phyloP scores from a whole-genome alignment of 2,797 vertebrate genomes.

The Anolis apletophallus region DNA sequence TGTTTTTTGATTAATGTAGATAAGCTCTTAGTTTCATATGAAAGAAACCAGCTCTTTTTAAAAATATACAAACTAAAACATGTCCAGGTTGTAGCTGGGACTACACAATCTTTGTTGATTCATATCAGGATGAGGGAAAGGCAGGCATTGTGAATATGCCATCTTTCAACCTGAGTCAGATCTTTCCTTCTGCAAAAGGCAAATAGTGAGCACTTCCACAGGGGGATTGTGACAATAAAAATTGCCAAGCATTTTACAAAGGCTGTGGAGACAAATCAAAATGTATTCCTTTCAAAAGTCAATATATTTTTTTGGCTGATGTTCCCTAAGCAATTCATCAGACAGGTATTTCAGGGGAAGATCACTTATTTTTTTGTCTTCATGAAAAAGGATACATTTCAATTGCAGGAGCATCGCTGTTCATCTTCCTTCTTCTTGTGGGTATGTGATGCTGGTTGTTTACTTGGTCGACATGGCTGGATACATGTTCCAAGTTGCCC shows the following conservation, averaged over 20 bases:
- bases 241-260: neutral
- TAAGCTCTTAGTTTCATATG: neutral
- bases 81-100: neutral
- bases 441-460: neutral
- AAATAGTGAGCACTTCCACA: neutral
- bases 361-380: neutral
- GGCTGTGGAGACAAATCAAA: neutral
- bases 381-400: accelerated
- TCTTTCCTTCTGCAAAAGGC: neutral
- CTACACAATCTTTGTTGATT: neutral
- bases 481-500: neutral
- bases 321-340: neutral
- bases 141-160: neutral
- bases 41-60: neutral
- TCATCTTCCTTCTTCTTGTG: neutral
- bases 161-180: neutral
- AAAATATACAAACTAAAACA: neutral
- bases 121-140: neutral
- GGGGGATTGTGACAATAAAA: neutral
- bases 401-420: neutral
- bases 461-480: neutral
- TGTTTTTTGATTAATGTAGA: too few relatives aligned
- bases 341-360: constrained; percentile 4
- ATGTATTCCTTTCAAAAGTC: constrained; percentile 9
- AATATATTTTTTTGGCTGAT: constrained; percentile 6